Base-by-base conservation (phyloP, 1,140 invertebrate species). In the Zelostemma sp. region DNA sequence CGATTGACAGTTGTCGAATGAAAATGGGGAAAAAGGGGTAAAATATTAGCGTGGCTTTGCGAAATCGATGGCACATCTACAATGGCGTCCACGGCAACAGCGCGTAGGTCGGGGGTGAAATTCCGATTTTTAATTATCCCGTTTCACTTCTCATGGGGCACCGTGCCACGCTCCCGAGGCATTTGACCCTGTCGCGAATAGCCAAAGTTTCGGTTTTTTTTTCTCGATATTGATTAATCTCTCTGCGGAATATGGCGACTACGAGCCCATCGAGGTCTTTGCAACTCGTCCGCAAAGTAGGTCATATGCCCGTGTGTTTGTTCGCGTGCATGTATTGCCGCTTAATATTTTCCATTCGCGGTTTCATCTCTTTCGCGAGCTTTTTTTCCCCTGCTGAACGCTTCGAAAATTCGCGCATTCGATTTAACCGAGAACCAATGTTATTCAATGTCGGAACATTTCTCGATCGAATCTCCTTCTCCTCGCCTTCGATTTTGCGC, bases 211-310 rank as follows among this genome's bases (percentile, higher is more conserved):
- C 49, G 59, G 60, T 62, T 62, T 73, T 74, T 69, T 63, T 73
- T 74, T 73, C 63, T 67, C 65, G 63, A 71, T 78, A 78, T 78
- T 74, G 76, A 76, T 76, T 74, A 4, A 74, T 67, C 38, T 54
- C 50, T 64, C 21, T 53, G 69, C 72, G 56, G 70, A 76, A 78
- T 68, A 72, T 75, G 68, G 59, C 73, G 74, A 74, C 74, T 72
- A 73, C 72, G 69, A 74, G 73, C 76, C 64, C 70, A 73, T 50
- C 60, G 76, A 78, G 72, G 70, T 72, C 69, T 71, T 68, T 58
- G 70, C 65, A 67, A 72, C 74, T 73, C 70, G 67, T 78, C 67
- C 58, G 63, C 72, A 68, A 78, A 78, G 63, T 78, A 75, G 73
- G 74, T 78, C 74, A 72, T 73, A 25, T 35, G 45, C 62, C 35